Evolutionary conservation across 2,888 invertebrate species (phyloP).

Genomic region (Halictus quadricinctus): DNA sequence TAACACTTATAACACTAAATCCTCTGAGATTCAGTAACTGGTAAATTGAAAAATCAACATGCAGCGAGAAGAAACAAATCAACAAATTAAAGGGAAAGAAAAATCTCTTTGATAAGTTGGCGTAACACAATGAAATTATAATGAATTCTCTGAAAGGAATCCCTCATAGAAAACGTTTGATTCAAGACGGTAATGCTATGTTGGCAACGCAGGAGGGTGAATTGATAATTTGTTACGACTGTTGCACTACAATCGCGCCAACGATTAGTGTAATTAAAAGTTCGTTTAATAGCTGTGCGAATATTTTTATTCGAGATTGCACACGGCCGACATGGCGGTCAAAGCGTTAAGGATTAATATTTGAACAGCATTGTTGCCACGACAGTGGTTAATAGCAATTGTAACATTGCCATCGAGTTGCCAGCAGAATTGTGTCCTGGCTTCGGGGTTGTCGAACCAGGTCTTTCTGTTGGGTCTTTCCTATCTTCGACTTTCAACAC

Average conservation of each 20-base stretch:
- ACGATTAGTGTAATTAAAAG: not conserved
- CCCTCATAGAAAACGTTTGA: not conserved
- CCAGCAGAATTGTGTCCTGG: conserved; percentile 5
- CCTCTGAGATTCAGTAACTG: no score
- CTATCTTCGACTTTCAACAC: conserved; percentile 46
- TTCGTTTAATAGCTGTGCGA: not conserved
- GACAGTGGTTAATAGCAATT: conserved; percentile 22
- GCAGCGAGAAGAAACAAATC: not conserved
- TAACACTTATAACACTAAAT: no score
- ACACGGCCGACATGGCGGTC: conserved; percentile 3
- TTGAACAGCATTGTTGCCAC: not conserved
- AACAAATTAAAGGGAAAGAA: not conserved
- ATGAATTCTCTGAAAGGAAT: not conserved
- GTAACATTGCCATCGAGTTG: not conserved
- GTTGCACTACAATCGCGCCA: not conserved
- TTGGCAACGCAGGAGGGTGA: not conserved
- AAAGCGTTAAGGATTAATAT: not conserved
- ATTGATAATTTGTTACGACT: not conserved
- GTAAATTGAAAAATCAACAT: no score
- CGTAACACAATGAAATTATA: not conserved
- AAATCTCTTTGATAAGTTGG: not conserved
- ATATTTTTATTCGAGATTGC: not conserved
- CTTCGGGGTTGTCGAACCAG: not conserved
- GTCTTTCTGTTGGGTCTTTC: not conserved
- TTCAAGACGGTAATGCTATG: not conserved